A percentile compares a stretch with the other conserved stretches of the same genome.
phyloP scores from a whole-genome alignment of 2,888 invertebrate species.

The Himalopsyche japonica region DNA sequence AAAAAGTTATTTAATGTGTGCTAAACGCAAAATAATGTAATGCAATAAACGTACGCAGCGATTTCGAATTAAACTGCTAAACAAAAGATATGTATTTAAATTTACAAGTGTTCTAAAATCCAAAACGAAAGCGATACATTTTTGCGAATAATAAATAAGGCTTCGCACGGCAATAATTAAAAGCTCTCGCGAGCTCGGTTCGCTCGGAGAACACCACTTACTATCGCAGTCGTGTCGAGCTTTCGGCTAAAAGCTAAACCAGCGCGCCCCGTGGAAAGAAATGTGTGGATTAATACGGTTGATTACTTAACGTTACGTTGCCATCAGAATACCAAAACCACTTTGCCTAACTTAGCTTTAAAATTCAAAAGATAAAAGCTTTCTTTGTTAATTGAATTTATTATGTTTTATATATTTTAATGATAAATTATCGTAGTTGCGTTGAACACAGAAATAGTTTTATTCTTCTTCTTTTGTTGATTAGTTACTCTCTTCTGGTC shows the following conservation, averaged over 20 bases:
- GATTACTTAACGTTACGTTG: background rate
- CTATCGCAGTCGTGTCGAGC: background rate
- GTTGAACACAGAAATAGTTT: too few species aligned
- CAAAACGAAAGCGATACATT: background rate
- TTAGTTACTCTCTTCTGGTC: too few species aligned
- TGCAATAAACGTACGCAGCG: too few species aligned
- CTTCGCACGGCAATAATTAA: background rate
- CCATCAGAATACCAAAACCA: background rate
- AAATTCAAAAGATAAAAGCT: background rate
- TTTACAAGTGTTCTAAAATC: too few species aligned
- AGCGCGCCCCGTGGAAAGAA: background rate
- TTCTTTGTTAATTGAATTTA: background rate
- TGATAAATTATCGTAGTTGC: too few species aligned
- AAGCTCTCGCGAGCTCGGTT: background rate
- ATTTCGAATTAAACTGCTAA: too few species aligned
- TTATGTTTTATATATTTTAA: too few species aligned
- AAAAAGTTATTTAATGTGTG: too few species aligned
- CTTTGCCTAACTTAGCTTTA: background rate
- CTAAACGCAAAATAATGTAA: too few species aligned
- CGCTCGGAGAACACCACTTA: background rate
- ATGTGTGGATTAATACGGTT: background rate
- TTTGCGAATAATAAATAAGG: background rate
- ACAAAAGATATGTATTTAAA: too few species aligned
- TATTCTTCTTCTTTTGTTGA: too few species aligned
- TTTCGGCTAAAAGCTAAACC: background rate